These are phyloP conservation scores for Colaptes auratus DNA, from an alignment of 2,113 vertebrate genomes.

Conservation along the genomic window DNA sequence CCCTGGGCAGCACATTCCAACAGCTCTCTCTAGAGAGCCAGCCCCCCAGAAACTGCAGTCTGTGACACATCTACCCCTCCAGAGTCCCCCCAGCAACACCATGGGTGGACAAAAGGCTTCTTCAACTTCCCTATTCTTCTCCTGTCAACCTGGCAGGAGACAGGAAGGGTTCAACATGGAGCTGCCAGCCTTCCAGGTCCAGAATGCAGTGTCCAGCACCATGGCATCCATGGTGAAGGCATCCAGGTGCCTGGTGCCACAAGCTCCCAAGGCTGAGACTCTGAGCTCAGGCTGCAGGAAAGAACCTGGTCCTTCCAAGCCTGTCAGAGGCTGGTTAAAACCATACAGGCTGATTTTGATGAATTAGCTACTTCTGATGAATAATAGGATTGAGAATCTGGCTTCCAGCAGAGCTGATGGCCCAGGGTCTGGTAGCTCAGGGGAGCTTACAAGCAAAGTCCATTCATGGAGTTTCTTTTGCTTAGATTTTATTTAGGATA, in stretches of 20 bases:
- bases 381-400: neutral
- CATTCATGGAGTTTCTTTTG: neutral
- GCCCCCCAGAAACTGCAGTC: neutral
- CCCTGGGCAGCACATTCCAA: no score
- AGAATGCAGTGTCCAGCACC: no score
- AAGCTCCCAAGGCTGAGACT: neutral
- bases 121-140: neutral
- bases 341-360: neutral
- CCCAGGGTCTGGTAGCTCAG: neutral
- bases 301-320: neutral
- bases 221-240: neutral
- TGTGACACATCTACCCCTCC: neutral
- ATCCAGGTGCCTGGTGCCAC: rapidly evolving
- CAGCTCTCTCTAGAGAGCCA: neutral
- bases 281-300: neutral
- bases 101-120: rapidly evolving
- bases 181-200: neutral
- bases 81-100: neutral
- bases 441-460: neutral
- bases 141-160: neutral
- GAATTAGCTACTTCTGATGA: neutral
- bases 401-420: neutral
- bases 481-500: neutral
- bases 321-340: neutral
- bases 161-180: rapidly evolving